Conservation (phyloP, 2,113 vertebrate genomes). For the Prolemur simus region DNA sequence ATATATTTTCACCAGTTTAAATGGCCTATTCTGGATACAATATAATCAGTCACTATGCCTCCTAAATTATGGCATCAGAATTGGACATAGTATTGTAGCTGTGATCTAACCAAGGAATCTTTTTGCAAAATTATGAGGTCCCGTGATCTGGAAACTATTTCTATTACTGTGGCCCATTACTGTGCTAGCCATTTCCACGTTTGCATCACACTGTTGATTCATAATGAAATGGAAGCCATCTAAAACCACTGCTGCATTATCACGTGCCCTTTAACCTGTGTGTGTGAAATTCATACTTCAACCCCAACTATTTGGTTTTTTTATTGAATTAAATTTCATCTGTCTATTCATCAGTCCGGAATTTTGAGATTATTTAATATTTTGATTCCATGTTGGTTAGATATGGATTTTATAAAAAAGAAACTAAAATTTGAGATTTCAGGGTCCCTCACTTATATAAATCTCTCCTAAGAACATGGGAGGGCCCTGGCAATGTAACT, state of each 20-base stretch:
- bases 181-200: neutral
- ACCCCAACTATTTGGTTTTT: neutral
- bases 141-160: constrained; percentile 28
- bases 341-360: neutral
- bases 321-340: constrained; percentile 10
- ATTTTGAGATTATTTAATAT: neutral
- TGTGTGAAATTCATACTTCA: neutral
- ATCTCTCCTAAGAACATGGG: neutral
- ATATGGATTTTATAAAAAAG: neutral
- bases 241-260: neutral
- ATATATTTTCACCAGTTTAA: neutral
- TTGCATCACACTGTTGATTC: neutral
- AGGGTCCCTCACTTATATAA: neutral
- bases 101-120: constrained; percentile 11
- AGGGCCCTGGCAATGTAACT: neutral
- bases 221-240: neutral
- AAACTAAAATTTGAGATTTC: neutral
- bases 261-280: neutral
- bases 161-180: neutral
- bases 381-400: constrained; percentile 6
- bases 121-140: neutral
- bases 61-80: constrained; percentile 23
- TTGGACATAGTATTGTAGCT: neutral
- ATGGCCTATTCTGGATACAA: neutral
- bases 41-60: neutral